Base-by-base conservation (phyloP, 2,113 vertebrate genomes). In the Paracanthobrama guichenoti region DNA sequence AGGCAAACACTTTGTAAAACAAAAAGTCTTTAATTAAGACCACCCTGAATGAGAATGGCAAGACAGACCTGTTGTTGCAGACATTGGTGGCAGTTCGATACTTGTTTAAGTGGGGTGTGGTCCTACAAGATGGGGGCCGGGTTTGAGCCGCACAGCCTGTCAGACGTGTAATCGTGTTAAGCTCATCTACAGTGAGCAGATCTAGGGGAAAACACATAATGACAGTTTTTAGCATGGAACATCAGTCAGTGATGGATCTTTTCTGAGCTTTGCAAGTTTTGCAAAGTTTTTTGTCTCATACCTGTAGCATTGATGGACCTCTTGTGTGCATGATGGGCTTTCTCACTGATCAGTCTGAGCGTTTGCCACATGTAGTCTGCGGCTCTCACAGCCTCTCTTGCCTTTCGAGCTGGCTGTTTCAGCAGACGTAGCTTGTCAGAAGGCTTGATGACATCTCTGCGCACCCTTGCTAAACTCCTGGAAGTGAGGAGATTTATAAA, bases 51-150 rank as follows among this genome's bases (percentile, higher is more conserved):
- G 35, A 67, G 64, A 6, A 35, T 16, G 64, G 1, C 31, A n/a
- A 77, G 44, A 28, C 76, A 60, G 86, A 98, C 96, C 91, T 88
- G 91, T 97, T 97, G 92, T 97, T 98, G 94, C 97, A 98, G 84
- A 95, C 72, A 0, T 95, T 95, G 0, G 92, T 95, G 87, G 93
- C 89, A 0, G 94, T 96, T 69, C 95, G 92, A 78, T 96, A 97
- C 20, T 6, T 81, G 87, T 86, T 86, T 0, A 82, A 3, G 26
- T 87, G 22, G 0, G 86, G 86, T 2, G 50, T 89, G 5, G 81
- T 87, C 62, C 1, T 48, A 78, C 96, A 97, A 0, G 75, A 71
- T 3, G 94, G 92, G 1, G 31, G 3, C 22, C 84, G 73, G 50
- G 91, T 73, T 84, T 91, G 95, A 73, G 92, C 92, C 5, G 88